phyloP scores from a whole-genome alignment of 2,113 vertebrate species.

The Chauna torquata region DNA sequence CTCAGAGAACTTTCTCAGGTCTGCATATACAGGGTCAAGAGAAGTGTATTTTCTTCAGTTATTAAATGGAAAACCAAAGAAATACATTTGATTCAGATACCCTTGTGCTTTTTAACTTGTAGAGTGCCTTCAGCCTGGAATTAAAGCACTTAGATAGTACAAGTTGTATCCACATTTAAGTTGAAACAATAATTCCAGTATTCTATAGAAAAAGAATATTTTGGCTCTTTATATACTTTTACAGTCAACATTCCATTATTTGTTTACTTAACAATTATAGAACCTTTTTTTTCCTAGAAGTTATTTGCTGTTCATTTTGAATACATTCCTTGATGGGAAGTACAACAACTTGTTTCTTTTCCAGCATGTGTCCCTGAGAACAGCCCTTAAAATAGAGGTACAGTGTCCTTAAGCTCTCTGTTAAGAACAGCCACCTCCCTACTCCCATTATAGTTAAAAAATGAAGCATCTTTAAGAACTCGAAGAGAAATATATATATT shows the following conservation, averaged over 20 bases:
- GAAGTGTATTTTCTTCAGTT: not conserved
- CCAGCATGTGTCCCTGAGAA: not conserved
- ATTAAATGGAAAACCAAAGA: not conserved
- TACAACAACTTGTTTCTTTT: not conserved
- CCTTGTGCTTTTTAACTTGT: not conserved
- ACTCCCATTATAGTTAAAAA: not conserved
- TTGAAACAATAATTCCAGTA: not conserved
- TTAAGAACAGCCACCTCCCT: not conserved
- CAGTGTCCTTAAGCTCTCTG: not conserved
- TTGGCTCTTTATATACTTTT: not conserved
- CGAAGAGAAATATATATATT: not conserved
- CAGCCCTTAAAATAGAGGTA: not conserved
- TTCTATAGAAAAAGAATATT: not conserved
- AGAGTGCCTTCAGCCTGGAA: not conserved
- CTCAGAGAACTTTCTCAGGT: not conserved
- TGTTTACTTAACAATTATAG: not conserved
- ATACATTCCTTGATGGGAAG: not conserved
- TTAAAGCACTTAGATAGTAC: not conserved
- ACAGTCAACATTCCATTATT: not conserved
- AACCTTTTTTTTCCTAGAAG: not conserved
- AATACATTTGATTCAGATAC: not conserved
- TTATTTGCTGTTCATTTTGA: not conserved
- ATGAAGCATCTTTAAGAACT: not conserved
- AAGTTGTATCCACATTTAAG: not conserved
- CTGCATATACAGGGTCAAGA: not conserved